Evolutionary conservation across 2,797 vertebrate genomes (phyloP).

Genomic region (Microctenopoma steveboyesi): DNA sequence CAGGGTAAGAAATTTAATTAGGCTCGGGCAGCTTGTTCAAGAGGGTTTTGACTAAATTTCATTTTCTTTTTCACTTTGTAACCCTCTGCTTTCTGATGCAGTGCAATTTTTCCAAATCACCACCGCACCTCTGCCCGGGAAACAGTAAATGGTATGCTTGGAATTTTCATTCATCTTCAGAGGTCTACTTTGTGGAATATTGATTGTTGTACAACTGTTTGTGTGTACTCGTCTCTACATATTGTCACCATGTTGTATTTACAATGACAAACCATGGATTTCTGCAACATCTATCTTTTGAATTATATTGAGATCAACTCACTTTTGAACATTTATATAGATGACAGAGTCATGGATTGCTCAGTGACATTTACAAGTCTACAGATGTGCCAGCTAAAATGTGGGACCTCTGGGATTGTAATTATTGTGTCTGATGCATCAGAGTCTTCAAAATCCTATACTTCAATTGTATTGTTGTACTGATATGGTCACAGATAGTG

Average conservation of each 20-base stretch:
- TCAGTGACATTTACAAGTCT: not conserved
- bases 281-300: not conserved
- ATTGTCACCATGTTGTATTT: not conserved
- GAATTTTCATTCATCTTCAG: not conserved
- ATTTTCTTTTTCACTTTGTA: not conserved
- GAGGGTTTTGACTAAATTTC: not conserved
- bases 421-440: not conserved
- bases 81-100: not conserved
- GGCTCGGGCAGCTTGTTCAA: not conserved
- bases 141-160: not conserved
- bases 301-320: not conserved
- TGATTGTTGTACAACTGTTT: not conserved
- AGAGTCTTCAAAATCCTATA: not conserved
- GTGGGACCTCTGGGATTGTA: not conserved
- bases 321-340: not conserved
- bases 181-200: not conserved
- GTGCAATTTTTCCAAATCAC: not conserved
- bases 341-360: not conserved
- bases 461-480: not conserved
- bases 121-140: not conserved
- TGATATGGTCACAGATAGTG: not conserved
- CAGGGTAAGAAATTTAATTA: not conserved
- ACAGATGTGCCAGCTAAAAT: not conserved
- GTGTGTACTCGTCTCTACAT: not conserved
- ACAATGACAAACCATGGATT: not conserved